Percentiles rank a stretch among this genome's conserved stretches.
These are phyloP conservation scores for Anthopleura sola DNA, from an alignment of 64 coral and sea anemone genomes.

Conservation along the genomic window DNA sequence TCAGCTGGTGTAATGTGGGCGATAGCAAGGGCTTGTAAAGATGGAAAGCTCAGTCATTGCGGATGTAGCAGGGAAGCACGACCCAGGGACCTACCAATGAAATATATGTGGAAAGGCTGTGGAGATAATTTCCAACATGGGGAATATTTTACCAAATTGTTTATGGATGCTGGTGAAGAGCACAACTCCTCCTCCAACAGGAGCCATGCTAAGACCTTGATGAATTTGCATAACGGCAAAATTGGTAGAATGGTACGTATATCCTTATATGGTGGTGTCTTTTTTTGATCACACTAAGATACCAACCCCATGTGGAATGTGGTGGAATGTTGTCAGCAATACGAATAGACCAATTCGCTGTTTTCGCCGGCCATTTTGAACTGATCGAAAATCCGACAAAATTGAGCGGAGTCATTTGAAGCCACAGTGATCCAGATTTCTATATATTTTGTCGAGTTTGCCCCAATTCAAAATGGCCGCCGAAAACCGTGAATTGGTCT, in stretches of 20 bases:
- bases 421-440: no score
- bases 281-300: not conserved
- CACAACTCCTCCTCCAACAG: not conserved
- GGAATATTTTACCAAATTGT: slow-evolving; percentile 17
- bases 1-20: slow-evolving; percentile 68
- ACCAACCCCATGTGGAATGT: not conserved
- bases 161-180: slow-evolving; percentile 46
- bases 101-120: slow-evolving; percentile 48
- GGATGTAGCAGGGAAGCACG: slow-evolving; percentile 33
- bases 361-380: no score
- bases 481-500: no score
- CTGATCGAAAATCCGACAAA: no score
- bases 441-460: no score
- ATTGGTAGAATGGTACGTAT: slow-evolving; percentile 71
- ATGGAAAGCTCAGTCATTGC: slow-evolving; percentile 79
- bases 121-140: slow-evolving; percentile 56
- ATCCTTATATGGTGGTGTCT: not conserved
- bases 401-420: no score
- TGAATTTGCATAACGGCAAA: slow-evolving; percentile 78
- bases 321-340: not conserved
- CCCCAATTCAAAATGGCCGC: no score
- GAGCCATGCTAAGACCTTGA: no score
- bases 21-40: slow-evolving; percentile 60
- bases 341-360: no score
- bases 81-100: slow-evolving; percentile 1